phyloP scores from a whole-genome alignment of 2,888 invertebrate genomes.

The Apotomis capreana region DNA sequence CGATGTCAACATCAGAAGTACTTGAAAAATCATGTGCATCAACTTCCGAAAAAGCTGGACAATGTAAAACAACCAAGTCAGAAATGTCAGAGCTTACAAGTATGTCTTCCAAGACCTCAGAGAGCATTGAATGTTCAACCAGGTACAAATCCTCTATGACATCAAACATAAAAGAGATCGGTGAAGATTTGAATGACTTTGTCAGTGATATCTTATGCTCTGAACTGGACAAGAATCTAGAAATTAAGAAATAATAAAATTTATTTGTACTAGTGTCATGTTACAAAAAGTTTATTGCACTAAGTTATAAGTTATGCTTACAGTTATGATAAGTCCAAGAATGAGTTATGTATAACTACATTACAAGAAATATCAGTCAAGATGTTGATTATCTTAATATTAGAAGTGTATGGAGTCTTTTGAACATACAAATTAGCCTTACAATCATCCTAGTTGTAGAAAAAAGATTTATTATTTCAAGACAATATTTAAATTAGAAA shows the following conservation, averaged over 20 bases:
- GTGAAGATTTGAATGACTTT: constrained; percentile 52
- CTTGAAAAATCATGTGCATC: background rate
- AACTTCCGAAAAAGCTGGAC: constrained; percentile 42
- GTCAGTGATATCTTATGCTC: constrained; percentile 54
- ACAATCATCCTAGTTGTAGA: background rate
- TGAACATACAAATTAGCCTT: constrained; percentile 13
- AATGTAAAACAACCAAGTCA: constrained; percentile 23
- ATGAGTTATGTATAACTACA: constrained; percentile 14
- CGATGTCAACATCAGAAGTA: constrained; percentile 30
- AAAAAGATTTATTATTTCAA: background rate
- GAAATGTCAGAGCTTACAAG: constrained; percentile 26
- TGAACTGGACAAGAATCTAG: constrained; percentile 58
- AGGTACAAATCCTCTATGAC: constrained; percentile 49
- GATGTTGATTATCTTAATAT: constrained; percentile 22
- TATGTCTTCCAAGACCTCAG: constrained; percentile 26
- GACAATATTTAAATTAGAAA: background rate
- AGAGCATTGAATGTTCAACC: constrained; percentile 22
- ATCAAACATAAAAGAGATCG: constrained; percentile 50
- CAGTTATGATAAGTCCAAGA: constrained; percentile 12
- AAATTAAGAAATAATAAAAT: constrained; percentile 52
- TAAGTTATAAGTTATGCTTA: constrained; percentile 48
- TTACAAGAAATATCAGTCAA: constrained; percentile 36
- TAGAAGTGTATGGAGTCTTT: constrained; percentile 13
- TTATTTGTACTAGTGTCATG: constrained; percentile 28
- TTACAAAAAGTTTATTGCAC: constrained; percentile 50